These are phyloP conservation scores for Rhea americana DNA, from an alignment of 2,113 vertebrate species.

Conservation along the genomic window DNA sequence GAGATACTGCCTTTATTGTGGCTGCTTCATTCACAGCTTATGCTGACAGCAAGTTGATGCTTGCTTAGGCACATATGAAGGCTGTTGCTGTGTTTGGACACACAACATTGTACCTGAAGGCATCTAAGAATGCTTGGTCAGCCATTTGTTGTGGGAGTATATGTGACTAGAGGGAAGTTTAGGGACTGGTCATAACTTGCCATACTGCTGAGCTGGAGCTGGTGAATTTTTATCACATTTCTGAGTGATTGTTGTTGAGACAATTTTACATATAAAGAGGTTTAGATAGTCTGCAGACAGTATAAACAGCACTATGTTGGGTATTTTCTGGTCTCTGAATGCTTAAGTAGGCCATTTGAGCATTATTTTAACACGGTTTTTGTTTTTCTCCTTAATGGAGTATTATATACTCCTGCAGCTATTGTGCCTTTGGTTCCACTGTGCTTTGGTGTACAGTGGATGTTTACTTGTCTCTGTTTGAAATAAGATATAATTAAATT, in stretches of 20 bases:
- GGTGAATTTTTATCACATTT: not conserved
- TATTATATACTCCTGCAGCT: conserved; percentile 11
- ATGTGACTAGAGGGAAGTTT: not conserved
- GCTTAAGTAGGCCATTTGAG: conserved; percentile 2
- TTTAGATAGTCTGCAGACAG: not conserved
- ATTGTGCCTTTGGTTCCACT: conserved; percentile 19
- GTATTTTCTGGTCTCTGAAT: not conserved
- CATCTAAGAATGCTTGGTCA: not conserved
- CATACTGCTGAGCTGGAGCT: not conserved
- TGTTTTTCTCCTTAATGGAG: conserved; percentile 20
- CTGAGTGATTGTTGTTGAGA: not conserved
- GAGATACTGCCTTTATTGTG: not conserved
- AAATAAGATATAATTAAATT: conserved; percentile 48
- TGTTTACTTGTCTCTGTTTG: conserved; percentile 49
- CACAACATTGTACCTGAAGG: too few species aligned
- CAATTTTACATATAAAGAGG: not conserved
- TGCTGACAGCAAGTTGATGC: not conserved
- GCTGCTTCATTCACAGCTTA: not conserved
- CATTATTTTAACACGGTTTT: not conserved
- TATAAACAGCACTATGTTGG: not conserved
- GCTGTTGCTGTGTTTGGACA: not conserved
- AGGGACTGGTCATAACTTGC: not conserved
- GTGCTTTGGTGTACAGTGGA: not conserved
- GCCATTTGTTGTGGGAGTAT: not conserved
- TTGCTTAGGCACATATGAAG: fast-evolving